Evolutionary conservation across 2,797 vertebrate species (phyloP), one percentile per base, ranked within the genome.

Genomic region (Distichodus sexfasciatus): DNA sequence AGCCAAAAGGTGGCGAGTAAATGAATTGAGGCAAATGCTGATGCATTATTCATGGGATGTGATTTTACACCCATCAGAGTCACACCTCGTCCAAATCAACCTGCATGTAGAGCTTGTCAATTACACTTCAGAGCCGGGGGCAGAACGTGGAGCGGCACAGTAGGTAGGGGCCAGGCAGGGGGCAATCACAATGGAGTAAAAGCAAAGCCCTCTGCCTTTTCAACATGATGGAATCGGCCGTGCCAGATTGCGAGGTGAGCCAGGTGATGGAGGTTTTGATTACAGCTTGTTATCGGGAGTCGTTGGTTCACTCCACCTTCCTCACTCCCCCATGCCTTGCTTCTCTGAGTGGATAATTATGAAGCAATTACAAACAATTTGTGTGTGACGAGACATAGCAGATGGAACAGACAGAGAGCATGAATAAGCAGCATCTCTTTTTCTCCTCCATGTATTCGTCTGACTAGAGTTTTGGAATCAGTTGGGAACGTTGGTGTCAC

Each of bases 301-400:
- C n/a, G n/a, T n/a, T n/a, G n/a, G n/a, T n/a, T n/a, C n/a, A n/a
- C n/a, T n/a, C n/a, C n/a, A n/a, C n/a, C n/a, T n/a, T n/a, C n/a
- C n/a, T n/a, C n/a, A n/a, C n/a, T n/a, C n/a, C n/a, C n/a, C n/a
- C n/a, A n/a, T n/a, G n/a, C n/a, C n/a, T n/a, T n/a, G n/a, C n/a
- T n/a, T n/a, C n/a, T n/a, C 5, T 57, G 54, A 57, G 17, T 38
- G 11, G 33, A 57, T 38, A 57, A 57, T 57, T 57, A 57, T 4
- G 12, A 38, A 15, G 17, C 55, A 58, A 21, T 58, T 41, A 58
- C n/a, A 3, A 2, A 4, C 33, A 57, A 38, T 58, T 41, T 26
- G 35, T 36, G 41, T 40, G 33, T 8, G 15, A 8, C 31, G 15
- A 46, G 15, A 31, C 8, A 17, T 1, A 11, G 12, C 21, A 23